Conservation (phyloP, 2,888 invertebrate genomes). For the Heteromyza rotundicornis region DNA sequence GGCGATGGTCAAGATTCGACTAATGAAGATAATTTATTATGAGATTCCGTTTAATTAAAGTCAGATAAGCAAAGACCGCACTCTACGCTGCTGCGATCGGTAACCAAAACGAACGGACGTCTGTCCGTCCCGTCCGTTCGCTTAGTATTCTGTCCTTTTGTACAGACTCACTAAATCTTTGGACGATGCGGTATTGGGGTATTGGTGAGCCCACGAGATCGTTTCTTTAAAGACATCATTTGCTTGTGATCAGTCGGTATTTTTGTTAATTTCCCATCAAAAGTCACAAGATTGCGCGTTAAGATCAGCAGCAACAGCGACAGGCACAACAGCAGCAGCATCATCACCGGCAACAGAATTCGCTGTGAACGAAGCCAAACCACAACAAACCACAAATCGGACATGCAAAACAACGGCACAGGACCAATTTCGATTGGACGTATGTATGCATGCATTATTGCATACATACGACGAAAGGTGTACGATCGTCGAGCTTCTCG, state of each 20-base stretch:
- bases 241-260: conserved; percentile 28
- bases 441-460: too few relatives aligned
- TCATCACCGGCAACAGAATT: neutral
- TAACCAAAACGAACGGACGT: conserved; percentile 28
- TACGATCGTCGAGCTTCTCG: neutral
- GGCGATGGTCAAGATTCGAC: conserved; percentile 44
- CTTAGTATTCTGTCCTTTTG: too few relatives aligned
- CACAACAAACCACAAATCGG: neutral
- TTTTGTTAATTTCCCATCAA: conserved; percentile 50
- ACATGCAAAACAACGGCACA: conserved; percentile 9
- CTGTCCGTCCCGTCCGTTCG: conserved; percentile 5
- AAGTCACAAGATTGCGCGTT: conserved; percentile 53
- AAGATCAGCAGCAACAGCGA: conserved; percentile 53
- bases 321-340: too few relatives aligned
- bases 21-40: conserved; percentile 64
- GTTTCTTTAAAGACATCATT: conserved; percentile 18
- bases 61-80: conserved; percentile 52
- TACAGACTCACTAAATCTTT: too few relatives aligned
- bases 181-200: neutral
- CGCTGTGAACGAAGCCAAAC: neutral
- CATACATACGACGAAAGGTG: neutral
- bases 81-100: conserved; percentile 17
- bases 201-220: neutral
- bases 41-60: conserved; percentile 63
- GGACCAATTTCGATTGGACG: neutral